Conservation (phyloP, 2,113 vertebrate genomes). For the Larimichthys polyactis region DNA sequence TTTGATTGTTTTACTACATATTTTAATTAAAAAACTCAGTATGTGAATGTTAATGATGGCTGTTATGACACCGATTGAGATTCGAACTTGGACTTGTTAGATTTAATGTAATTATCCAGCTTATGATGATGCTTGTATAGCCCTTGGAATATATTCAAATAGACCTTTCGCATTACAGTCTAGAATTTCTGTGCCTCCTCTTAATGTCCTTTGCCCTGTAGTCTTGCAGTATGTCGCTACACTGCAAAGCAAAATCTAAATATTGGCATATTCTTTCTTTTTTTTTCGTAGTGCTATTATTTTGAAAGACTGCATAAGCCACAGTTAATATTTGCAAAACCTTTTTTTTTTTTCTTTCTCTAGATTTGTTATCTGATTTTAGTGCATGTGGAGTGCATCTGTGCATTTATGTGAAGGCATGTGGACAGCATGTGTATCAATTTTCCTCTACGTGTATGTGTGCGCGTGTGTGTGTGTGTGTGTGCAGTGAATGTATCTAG, state of each 20-base stretch:
- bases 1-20: conserved; percentile 80
- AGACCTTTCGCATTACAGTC: conserved; percentile 61
- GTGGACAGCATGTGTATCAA: conserved; percentile 66
- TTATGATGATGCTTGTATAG: conserved; percentile 78
- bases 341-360: conserved; percentile 35
- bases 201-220: conserved; percentile 49
- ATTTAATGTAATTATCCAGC: conserved; percentile 66
- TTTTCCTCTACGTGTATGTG: conserved; percentile 48
- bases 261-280: conserved; percentile 64
- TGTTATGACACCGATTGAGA: conserved; percentile 59
- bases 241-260: conserved; percentile 77
- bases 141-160: conserved; percentile 83
- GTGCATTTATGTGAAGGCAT: conserved; percentile 68
- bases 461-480: conserved; percentile 13
- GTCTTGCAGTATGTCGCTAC: conserved; percentile 63
- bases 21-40: conserved; percentile 56
- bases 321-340: conserved; percentile 72
- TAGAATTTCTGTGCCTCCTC: conserved; percentile 55
- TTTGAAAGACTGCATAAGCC: conserved; percentile 80
- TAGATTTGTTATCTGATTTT: conserved; percentile 62
- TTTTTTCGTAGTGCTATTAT: conserved; percentile 59
- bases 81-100: conserved; percentile 63
- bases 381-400: conserved; percentile 73
- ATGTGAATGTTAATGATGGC: conserved; percentile 64
- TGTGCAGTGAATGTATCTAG: conserved; percentile 65